Conservation (phyloP, 2,797 vertebrate species). For the Synaphobranchus kaupii region DNA sequence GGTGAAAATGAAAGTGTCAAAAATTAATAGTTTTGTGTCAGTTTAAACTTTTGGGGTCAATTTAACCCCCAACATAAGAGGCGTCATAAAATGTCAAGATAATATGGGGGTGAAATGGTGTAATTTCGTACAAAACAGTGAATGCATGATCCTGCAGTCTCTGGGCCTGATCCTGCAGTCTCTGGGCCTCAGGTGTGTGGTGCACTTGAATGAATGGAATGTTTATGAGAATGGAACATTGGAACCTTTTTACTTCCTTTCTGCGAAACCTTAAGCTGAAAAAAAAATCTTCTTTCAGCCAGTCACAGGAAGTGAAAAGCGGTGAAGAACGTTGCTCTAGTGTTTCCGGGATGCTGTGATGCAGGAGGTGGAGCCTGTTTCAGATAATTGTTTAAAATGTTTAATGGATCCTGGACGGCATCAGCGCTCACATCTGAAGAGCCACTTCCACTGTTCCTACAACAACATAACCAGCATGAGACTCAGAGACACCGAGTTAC, state of each 20-base stretch:
- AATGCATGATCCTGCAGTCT: background rate
- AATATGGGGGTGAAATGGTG: background rate
- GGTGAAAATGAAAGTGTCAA: too few species aligned
- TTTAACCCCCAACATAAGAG: too few species aligned
- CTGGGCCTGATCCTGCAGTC: too few species aligned
- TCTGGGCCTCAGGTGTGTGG: too few species aligned
- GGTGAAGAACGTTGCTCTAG: background rate
- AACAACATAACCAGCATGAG: too few species aligned
- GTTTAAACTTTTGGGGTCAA: too few species aligned
- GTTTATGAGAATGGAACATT: background rate
- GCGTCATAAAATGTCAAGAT: too few species aligned
- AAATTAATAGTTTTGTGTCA: too few species aligned
- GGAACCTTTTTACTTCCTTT: background rate
- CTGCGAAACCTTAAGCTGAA: background rate
- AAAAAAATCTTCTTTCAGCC: background rate
- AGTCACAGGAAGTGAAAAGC: conserved; percentile 2
- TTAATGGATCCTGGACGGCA: conserved; percentile 41
- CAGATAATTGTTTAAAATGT: conserved; percentile 41
- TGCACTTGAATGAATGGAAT: too few species aligned
- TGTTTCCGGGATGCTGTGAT: background rate
- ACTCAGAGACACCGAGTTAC: conserved; percentile 34
- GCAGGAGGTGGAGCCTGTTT: background rate
- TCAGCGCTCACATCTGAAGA: background rate
- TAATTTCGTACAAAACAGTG: conserved; percentile 6
- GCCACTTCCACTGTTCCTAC: background rate